These are phyloP conservation scores for Saccopteryx bilineata DNA, from an alignment of 2,113 vertebrate species.

Conservation along the genomic window DNA sequence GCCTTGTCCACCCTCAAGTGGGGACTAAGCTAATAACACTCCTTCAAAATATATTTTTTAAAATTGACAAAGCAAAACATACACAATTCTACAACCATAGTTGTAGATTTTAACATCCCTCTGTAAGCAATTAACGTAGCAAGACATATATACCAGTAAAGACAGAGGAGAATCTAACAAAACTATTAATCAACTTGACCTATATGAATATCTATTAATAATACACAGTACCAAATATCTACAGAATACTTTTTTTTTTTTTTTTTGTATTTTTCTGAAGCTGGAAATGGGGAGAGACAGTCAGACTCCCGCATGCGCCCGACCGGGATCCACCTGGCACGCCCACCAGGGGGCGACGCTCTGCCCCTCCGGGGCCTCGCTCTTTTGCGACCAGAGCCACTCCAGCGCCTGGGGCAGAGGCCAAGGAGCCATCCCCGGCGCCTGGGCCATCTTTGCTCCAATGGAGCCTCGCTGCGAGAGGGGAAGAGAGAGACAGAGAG, in stretches of 20 bases:
- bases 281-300: no score
- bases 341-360: no score
- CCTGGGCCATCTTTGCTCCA: no score
- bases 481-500: no score
- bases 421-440: no score
- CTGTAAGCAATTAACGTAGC: conserved; percentile 7
- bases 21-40: neutral
- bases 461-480: no score
- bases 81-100: neutral
- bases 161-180: neutral
- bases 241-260: neutral
- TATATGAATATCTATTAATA: neutral
- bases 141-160: neutral
- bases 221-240: neutral
- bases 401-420: no score
- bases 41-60: neutral
- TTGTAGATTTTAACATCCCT: neutral
- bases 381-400: no score
- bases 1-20: neutral
- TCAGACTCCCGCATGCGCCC: no score
- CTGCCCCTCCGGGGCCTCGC: no score
- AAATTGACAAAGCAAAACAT: neutral
- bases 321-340: no score
- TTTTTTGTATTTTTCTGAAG: no score
- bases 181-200: neutral